Evolutionary conservation across 37 sponge, comb jelly and placozoan genomes (phyloP).

Genomic region (Corticium candelabrum): DNA sequence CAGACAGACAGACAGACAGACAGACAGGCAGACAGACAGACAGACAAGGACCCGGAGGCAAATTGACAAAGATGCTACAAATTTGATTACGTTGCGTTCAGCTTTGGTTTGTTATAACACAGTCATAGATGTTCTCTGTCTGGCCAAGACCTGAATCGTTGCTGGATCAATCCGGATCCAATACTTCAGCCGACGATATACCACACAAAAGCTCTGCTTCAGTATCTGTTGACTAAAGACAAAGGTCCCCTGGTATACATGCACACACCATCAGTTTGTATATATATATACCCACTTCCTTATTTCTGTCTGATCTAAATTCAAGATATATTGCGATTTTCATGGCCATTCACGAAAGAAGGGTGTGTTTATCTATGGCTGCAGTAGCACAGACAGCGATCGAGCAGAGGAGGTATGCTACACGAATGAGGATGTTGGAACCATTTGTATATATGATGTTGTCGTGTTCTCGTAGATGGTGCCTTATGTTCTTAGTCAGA

Average conservation of each 20-base stretch:
- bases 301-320: too few relatives aligned
- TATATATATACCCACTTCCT: too few relatives aligned
- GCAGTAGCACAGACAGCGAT: slow-evolving; percentile 10
- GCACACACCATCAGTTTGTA: too few relatives aligned
- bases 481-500: slow-evolving; percentile 27
- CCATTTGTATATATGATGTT: too few relatives aligned
- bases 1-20: too few relatives aligned
- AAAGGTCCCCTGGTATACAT: slow-evolving; percentile 27
- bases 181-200: slow-evolving; percentile 63
- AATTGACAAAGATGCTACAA: neutral
- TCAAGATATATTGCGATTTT: too few relatives aligned
- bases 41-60: too few relatives aligned
- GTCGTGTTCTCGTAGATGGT: slow-evolving; percentile 32
- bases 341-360: slow-evolving; percentile 94
- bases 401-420: neutral
- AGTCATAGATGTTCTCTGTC: slow-evolving; percentile 57
- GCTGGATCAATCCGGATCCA: slow-evolving; percentile 52
- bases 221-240: slow-evolving; percentile 23
- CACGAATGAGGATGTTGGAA: too few relatives aligned
- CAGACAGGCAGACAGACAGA: too few relatives aligned
- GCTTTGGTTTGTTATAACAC: neutral
- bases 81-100: neutral
- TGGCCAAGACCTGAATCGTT: slow-evolving; percentile 58
- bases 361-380: slow-evolving; percentile 96
- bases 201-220: slow-evolving; percentile 49